A percentile compares a stretch with the other conserved stretches of the same genome.
Conservation (phyloP, 2,888 invertebrate genomes). For the Ophioninae sp. region DNA sequence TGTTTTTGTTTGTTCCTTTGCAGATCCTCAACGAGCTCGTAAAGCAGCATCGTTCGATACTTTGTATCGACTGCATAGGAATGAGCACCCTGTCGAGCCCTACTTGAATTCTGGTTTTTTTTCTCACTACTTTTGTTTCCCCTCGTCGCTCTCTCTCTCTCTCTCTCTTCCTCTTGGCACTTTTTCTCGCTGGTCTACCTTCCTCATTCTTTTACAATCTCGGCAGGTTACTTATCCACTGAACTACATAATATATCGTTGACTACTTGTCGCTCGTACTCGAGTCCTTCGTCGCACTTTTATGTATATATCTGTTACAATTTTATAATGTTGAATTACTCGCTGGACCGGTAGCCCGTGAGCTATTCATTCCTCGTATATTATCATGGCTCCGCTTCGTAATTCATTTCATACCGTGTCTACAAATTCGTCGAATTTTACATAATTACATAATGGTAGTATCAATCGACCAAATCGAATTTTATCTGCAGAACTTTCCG, state of each 20-base stretch:
- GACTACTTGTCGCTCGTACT: conserved; percentile 53
- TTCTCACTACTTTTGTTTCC: conserved; percentile 32
- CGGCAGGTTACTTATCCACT: conserved; percentile 58
- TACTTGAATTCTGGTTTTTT: conserved; percentile 61
- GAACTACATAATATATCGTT: conserved; percentile 51
- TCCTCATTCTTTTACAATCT: conserved; percentile 3
- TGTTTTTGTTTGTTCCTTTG: conserved; percentile 33
- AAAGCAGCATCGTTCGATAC: conserved; percentile 61
- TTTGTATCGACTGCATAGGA: conserved; percentile 63
- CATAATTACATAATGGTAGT: too few relatives aligned
- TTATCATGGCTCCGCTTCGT: neutral
- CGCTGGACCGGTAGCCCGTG: conserved; percentile 50
- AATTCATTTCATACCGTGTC: neutral
- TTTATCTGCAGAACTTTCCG: too few relatives aligned
- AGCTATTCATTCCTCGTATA: neutral
- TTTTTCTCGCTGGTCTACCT: conserved; percentile 6
- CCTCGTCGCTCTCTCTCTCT: conserved; percentile 16
- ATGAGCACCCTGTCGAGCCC: conserved; percentile 62
- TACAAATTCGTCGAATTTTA: neutral
- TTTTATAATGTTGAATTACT: conserved; percentile 52
- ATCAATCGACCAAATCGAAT: too few relatives aligned
- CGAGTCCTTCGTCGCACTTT: conserved; percentile 34
- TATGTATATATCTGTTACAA: conserved; percentile 56
- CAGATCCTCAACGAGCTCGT: conserved; percentile 43
- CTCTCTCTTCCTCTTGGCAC: conserved; percentile 1